Conservation (phyloP, 2,797 vertebrate species). For the Parauchenoglanis punctatus region DNA sequence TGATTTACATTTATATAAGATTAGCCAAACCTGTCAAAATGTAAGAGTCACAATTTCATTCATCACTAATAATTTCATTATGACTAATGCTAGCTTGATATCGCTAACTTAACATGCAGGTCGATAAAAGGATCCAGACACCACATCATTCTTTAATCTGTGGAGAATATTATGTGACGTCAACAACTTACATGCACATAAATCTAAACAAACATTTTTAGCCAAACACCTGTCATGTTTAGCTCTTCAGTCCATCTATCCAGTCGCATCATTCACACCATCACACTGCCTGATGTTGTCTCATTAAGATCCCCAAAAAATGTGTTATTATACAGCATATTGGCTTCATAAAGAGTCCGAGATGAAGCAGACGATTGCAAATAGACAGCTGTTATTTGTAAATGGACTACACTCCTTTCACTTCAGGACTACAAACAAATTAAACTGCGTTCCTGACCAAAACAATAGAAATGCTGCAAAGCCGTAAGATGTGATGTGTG, state of each 20-base stretch:
- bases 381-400: neutral
- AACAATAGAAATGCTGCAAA: neutral
- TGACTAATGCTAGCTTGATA: neutral
- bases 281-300: neutral
- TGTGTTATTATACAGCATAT: neutral
- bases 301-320: neutral
- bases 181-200: neutral
- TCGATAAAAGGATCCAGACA: neutral
- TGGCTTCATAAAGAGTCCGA: conserved; percentile 6
- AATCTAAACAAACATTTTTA: neutral
- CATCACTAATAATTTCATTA: neutral
- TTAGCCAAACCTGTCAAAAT: neutral
- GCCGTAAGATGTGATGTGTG: neutral
- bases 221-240: neutral
- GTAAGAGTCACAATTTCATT: neutral
- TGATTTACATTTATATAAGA: neutral
- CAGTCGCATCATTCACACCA: neutral
- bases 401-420: neutral
- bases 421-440: neutral
- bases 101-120: neutral
- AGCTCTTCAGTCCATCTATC: neutral
- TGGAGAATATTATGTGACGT: neutral
- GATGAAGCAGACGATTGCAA: neutral
- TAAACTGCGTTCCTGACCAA: neutral
- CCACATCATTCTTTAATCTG: neutral